Evolutionary conservation across 2,888 invertebrate species (phyloP).

Genomic region (Podotricha telesiphe): DNA sequence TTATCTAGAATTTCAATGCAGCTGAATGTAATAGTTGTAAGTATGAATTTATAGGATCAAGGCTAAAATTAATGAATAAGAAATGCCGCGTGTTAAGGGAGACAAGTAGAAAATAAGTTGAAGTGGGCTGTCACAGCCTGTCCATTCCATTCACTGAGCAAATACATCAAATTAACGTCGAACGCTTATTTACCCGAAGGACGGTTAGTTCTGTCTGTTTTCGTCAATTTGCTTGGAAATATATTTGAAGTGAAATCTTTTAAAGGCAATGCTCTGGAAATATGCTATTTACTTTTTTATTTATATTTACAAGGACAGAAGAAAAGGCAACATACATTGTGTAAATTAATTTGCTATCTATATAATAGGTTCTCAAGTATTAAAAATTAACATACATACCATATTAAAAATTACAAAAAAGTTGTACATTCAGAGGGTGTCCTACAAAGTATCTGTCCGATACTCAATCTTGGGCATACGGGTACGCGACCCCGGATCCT

Average conservation of each 20-base stretch:
- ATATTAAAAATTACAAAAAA: too few species aligned
- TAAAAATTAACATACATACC: too few species aligned
- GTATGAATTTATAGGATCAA: background rate
- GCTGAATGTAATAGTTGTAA: background rate
- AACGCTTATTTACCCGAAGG: constrained; percentile 19
- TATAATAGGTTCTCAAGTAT: too few species aligned
- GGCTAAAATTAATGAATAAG: background rate
- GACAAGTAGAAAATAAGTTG: constrained; percentile 17
- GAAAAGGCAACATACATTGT: too few species aligned
- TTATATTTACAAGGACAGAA: too few species aligned
- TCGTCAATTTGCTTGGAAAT: constrained; percentile 9
- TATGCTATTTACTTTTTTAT: too few species aligned
- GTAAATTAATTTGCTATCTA: too few species aligned
- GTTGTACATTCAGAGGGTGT: too few species aligned
- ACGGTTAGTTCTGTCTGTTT: constrained; percentile 12
- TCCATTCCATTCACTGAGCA: constrained; percentile 28
- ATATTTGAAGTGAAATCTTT: constrained; percentile 1
- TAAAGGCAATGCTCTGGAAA: background rate
- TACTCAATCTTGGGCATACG: too few species aligned
- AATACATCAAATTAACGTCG: constrained; percentile 33
- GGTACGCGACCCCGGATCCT: too few species aligned
- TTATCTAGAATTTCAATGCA: background rate
- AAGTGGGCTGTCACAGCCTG: constrained; percentile 29
- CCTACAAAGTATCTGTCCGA: too few species aligned
- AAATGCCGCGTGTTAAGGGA: background rate